A percentile compares a stretch with the other conserved stretches of the same genome.
Conservation (phyloP, 2,797 vertebrate species). For the Choloepus didactylus region DNA sequence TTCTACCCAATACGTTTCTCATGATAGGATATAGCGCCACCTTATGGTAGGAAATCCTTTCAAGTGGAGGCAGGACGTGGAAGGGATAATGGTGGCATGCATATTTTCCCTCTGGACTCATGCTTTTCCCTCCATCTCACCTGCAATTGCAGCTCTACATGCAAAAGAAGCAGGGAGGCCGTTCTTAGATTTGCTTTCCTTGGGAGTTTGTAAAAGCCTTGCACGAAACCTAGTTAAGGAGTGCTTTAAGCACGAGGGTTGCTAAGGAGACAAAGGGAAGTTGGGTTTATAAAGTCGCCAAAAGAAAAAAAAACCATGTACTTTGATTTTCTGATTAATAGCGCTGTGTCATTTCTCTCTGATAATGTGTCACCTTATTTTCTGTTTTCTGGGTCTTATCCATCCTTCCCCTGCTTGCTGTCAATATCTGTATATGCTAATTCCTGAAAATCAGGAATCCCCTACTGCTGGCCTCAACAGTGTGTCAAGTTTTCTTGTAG, state of each 20-base stretch:
- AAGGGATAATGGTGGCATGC: constrained; percentile 26
- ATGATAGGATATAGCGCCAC: constrained; percentile 77
- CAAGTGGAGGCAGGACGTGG: constrained; percentile 20
- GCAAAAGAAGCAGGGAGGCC: background rate
- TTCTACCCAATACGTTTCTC: constrained; percentile 64
- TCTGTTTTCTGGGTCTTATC: background rate
- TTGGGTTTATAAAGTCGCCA: background rate
- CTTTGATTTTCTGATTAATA: background rate
- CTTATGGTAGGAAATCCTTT: constrained; percentile 73
- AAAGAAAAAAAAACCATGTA: background rate
- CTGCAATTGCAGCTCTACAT: background rate
- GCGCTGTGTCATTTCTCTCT: background rate
- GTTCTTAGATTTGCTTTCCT: background rate
- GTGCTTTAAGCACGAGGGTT: background rate
- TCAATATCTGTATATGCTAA: background rate
- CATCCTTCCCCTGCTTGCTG: background rate
- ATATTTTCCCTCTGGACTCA: background rate
- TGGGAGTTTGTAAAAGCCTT: background rate
- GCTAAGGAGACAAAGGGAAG: constrained; percentile 19
- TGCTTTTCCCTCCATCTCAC: background rate
- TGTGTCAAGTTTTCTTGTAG: background rate
- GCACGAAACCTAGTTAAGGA: background rate
- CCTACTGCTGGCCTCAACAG: background rate
- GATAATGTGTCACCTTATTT: background rate
- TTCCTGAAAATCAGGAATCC: background rate